Evolutionary conservation across 2,113 vertebrate species (phyloP), one percentile per base, ranked within the genome.

Genomic region (Tinamus guttatus): DNA sequence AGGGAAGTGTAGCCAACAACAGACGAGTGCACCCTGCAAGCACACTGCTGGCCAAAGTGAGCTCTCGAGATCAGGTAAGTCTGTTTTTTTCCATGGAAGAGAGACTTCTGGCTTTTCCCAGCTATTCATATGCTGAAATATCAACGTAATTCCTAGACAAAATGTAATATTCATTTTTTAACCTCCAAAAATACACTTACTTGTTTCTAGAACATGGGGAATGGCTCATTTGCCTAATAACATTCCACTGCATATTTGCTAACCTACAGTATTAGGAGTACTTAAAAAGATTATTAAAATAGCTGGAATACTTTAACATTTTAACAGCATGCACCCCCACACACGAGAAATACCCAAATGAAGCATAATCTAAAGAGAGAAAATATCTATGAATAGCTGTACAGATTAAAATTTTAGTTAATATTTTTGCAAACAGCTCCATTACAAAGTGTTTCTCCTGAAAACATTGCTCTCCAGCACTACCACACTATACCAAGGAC

Each of bases 181-280:
- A 76, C 51, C 13, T 81, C 56, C 59, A 84, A 91, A 93, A 88
- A 41, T 58, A 74, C 49, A 63, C 22, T 85, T 95, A 69, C 30
- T 34, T 56, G 43, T 5, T 86, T 6, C 81, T 76, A 79, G 54
- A 76, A 45, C 14, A 54, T 4, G 54, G 40, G 30, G 90, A 95
- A 87, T 15, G 10, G 67, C 32, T 93, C 49, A 85, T 81, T 74
- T 85, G 43, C 58, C 79, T 94, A 87, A 68, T 32, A 85, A 21
- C 8, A 11, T 34, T 82, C 43, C 59, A 56, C 90, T 75, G 65
- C 14, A 19, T 70, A 34, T 87, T 28, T 67, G 68, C 65, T 74
- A 69, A 63, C 65, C 2, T 21, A 80, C 34, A 81, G 22, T 60
- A 62, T 82, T 85, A 88, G 62, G 27, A 90, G 84, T 49, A 79